Evolutionary conservation across 2,113 vertebrate species (phyloP).

Genomic region (Pyrgilauda ruficollis): DNA sequence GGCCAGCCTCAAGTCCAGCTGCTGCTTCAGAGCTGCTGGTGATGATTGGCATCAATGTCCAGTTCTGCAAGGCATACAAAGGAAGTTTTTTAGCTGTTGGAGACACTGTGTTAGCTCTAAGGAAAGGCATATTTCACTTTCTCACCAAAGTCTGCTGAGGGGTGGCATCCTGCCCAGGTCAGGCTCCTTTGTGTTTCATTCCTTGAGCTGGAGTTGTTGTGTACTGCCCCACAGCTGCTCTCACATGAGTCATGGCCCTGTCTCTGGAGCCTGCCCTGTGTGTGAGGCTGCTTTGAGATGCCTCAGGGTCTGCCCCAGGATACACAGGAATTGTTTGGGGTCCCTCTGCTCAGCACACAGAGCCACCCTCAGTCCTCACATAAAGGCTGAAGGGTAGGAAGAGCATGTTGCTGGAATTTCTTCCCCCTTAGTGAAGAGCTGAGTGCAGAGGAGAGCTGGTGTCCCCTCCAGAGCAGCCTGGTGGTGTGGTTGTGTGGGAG

Average conservation of each 20-base stretch:
- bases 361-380: neutral
- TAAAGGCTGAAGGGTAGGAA: neutral
- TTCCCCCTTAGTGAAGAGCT: neutral
- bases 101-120: neutral
- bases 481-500: neutral
- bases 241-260: rapidly evolving
- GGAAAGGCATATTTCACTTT: neutral
- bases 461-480: neutral
- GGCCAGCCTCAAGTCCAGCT: neutral
- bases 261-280: neutral
- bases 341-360: neutral
- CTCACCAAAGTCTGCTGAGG: neutral
- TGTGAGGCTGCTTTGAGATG: neutral
- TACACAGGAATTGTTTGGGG: neutral
- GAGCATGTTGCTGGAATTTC: neutral
- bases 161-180: neutral
- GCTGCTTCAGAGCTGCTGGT: neutral
- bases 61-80: neutral
- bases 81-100: neutral
- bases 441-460: neutral
- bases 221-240: neutral
- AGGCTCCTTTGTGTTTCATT: neutral
- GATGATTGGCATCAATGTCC: neutral
- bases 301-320: neutral
- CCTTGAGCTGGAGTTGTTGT: neutral